phyloP scores from a whole-genome alignment of 2,113 vertebrate genomes.

The Rhinopomastus cyanomelas region DNA sequence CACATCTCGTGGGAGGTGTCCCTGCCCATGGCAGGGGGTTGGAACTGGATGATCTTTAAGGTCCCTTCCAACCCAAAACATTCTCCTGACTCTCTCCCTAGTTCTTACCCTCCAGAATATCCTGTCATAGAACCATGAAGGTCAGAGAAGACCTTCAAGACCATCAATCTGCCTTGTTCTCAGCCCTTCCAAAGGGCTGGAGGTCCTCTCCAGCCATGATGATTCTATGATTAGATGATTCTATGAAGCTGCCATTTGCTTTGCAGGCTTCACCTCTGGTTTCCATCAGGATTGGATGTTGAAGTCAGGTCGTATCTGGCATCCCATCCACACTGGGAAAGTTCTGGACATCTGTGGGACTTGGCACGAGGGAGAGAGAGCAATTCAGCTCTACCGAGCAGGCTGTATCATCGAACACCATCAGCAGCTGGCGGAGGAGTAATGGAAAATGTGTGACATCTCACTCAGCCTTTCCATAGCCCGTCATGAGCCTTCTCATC shows the following conservation, averaged over 20 bases:
- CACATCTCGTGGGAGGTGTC: too few relatives aligned
- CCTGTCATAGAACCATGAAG: too few relatives aligned
- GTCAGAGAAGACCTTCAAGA: too few relatives aligned
- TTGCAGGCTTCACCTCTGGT: neutral
- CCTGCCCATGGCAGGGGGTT: too few relatives aligned
- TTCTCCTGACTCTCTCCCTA: neutral
- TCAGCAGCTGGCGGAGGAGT: slow-evolving; percentile 20
- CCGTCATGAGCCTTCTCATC: neutral
- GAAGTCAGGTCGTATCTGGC: neutral
- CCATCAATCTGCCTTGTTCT: neutral
- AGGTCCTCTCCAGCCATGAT: too few relatives aligned
- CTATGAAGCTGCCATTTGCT: neutral
- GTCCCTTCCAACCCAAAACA: too few relatives aligned
- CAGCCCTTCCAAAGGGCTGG: neutral
- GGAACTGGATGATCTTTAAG: too few relatives aligned
- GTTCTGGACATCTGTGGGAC: neutral
- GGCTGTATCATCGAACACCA: neutral
- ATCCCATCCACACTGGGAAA: neutral
- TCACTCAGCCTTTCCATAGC: slow-evolving; percentile 10
- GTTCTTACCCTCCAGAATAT: neutral
- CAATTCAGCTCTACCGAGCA: neutral
- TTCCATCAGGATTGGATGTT: neutral
- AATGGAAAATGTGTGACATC: slow-evolving; percentile 26
- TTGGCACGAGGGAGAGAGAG: neutral
- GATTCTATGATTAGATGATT: too few relatives aligned